Conservation (phyloP, 2,888 invertebrate species). For the Disparrhopalites patrizii region DNA sequence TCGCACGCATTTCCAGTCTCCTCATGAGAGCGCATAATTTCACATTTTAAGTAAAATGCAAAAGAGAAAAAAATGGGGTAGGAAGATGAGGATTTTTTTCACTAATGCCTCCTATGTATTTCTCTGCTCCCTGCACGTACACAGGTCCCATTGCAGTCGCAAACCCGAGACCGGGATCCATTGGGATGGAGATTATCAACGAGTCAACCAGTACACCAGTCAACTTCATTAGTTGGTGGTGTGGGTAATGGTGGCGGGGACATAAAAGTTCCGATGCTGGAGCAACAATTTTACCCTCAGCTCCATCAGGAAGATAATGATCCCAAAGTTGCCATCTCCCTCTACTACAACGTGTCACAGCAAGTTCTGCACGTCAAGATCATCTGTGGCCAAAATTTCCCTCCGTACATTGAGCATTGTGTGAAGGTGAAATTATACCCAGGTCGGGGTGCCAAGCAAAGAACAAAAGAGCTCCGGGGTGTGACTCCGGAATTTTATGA, state of each 20-base stretch:
- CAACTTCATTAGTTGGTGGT: conserved; percentile 9
- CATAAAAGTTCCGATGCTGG: conserved; percentile 29
- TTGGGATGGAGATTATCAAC: conserved; percentile 1
- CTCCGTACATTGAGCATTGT: conserved; percentile 32
- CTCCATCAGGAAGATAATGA: conserved; percentile 35
- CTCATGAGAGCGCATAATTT: too few relatives aligned
- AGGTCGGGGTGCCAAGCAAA: conserved; percentile 42
- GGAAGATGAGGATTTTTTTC: too few relatives aligned
- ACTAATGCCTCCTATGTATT: not conserved
- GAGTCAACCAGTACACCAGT: not conserved
- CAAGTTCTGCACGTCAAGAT: conserved; percentile 42
- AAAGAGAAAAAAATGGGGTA: too few relatives aligned
- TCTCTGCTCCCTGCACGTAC: too few relatives aligned
- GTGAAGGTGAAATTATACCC: conserved; percentile 46
- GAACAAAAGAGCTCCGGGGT: conserved; percentile 37
- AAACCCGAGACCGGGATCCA: not conserved
- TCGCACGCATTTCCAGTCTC: too few relatives aligned
- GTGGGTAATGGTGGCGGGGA: conserved; percentile 11
- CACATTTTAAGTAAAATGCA: too few relatives aligned
- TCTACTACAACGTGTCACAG: conserved; percentile 38
- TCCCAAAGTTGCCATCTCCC: conserved; percentile 41
- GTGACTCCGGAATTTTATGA: conserved; percentile 44
- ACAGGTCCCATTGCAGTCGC: conserved; percentile 24
- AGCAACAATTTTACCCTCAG: conserved; percentile 46
- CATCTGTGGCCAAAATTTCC: conserved; percentile 44